Evolutionary conservation across 2,888 invertebrate species (phyloP).

Genomic region (Drosophila sordidula): DNA sequence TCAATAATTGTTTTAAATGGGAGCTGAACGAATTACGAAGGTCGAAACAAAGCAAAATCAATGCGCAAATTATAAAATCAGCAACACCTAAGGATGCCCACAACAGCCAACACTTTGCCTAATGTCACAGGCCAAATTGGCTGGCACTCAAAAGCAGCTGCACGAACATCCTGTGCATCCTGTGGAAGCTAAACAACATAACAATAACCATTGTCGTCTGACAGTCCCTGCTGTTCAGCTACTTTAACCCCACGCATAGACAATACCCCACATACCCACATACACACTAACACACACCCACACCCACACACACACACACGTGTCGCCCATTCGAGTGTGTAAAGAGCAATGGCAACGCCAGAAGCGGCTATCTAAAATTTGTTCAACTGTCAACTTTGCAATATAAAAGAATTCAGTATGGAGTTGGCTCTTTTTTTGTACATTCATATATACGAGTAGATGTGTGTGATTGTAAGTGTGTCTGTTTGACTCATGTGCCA

Average conservation of each 20-base stretch:
- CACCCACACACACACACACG: neutral
- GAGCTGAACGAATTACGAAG: slow-evolving; percentile 8
- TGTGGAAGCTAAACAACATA: slow-evolving; percentile 61
- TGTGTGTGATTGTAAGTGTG: slow-evolving; percentile 31
- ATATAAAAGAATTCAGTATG: slow-evolving; percentile 30
- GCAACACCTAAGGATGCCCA: slow-evolving; percentile 30
- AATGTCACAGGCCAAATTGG: slow-evolving; percentile 62
- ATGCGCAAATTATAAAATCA: slow-evolving; percentile 30
- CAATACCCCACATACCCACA: slow-evolving; percentile 6
- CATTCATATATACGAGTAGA: neutral
- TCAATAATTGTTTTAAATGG: slow-evolving; percentile 19
- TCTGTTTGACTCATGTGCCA: slow-evolving; percentile 22
- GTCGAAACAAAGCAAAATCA: slow-evolving; percentile 41
- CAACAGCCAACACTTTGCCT: slow-evolving; percentile 55
- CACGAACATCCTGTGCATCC: slow-evolving; percentile 70
- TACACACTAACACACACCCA: neutral
- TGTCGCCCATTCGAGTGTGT: slow-evolving; percentile 23
- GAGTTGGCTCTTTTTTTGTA: slow-evolving; percentile 15
- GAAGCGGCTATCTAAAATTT: slow-evolving; percentile 48
- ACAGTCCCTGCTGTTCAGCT: slow-evolving; percentile 30
- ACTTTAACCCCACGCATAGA: slow-evolving; percentile 32
- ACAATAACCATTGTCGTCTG: slow-evolving; percentile 58
- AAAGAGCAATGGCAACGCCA: slow-evolving; percentile 29
- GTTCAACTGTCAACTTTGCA: slow-evolving; percentile 50
- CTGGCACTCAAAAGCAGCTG: slow-evolving; percentile 70